A percentile compares a stretch with the other conserved stretches of the same genome.
Evolutionary conservation across 2,797 vertebrate species (phyloP).

Genomic region (Sarcoramphus papa): DNA sequence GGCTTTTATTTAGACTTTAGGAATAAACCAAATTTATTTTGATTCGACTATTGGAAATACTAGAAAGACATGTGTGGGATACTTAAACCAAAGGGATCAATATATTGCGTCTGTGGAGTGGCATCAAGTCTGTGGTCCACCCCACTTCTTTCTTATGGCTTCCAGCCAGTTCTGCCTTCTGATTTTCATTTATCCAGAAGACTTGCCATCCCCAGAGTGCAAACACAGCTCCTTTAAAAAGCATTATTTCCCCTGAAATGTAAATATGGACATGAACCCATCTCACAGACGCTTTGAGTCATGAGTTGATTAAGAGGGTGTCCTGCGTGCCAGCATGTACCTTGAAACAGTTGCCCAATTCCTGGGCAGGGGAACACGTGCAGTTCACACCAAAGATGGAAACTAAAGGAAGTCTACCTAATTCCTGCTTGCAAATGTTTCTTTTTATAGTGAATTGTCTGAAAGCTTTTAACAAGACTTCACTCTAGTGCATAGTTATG

Average conservation of each 20-base stretch:
- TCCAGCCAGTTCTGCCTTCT: background rate
- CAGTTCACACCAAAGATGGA: background rate
- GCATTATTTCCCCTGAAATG: background rate
- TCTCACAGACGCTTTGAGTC: background rate
- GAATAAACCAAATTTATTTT: background rate
- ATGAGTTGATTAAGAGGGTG: background rate
- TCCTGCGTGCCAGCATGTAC: background rate
- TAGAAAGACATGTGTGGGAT: background rate
- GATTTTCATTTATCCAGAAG: background rate
- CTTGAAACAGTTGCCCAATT: background rate
- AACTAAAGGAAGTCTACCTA: background rate
- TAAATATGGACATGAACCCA: background rate
- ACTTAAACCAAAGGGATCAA: background rate
- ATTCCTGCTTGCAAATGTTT: background rate
- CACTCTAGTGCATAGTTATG: background rate
- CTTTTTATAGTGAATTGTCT: background rate
- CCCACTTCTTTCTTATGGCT: background rate
- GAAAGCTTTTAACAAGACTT: background rate
- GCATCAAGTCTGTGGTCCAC: background rate
- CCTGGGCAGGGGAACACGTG: background rate
- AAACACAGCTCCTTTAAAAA: background rate
- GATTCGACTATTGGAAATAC: background rate
- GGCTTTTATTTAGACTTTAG: background rate
- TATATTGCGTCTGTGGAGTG: no score
- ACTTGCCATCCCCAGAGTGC: background rate